Percentiles rank a stretch among this genome's conserved stretches.
phyloP scores from a whole-genome alignment of 2,888 invertebrate species.

The Agrotis ipsilon region DNA sequence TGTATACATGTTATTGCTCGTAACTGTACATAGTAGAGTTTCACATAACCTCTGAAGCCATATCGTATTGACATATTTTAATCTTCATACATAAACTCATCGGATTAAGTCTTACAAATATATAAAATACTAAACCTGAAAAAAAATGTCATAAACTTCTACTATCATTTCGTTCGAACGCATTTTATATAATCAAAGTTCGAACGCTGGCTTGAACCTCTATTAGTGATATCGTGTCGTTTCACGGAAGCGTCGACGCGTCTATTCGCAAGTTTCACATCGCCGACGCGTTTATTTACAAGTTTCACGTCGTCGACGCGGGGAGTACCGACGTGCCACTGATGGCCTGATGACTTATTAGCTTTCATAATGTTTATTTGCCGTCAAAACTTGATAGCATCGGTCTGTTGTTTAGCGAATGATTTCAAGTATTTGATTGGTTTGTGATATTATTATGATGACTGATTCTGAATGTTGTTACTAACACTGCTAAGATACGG shows the following conservation, averaged over 20 bases:
- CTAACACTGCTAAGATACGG: not conserved
- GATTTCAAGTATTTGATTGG: conserved; percentile 8
- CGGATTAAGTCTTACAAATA: not conserved
- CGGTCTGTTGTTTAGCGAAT: conserved; percentile 14
- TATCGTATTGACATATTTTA: too few relatives aligned
- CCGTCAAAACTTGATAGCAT: conserved; percentile 3
- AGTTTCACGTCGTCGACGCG: conserved; percentile 18
- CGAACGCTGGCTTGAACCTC: conserved; percentile 6
- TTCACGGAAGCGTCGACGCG: conserved; percentile 26
- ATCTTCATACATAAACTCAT: too few relatives aligned
- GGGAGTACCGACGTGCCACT: conserved; percentile 2
- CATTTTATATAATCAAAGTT: too few relatives aligned
- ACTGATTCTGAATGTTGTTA: not conserved
- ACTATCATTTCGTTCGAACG: not conserved
- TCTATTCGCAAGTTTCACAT: conserved; percentile 33
- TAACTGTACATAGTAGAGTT: too few relatives aligned
- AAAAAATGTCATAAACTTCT: not conserved
- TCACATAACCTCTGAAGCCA: too few relatives aligned
- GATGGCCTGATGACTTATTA: conserved; percentile 33
- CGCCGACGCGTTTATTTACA: conserved; percentile 31
- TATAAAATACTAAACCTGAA: too few relatives aligned
- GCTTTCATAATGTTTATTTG: conserved; percentile 15
- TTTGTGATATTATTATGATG: not conserved
- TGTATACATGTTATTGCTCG: too few relatives aligned
- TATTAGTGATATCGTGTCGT: conserved; percentile 20